A percentile compares a stretch with the other conserved stretches of the same genome.
Evolutionary conservation across 1,140 invertebrate species (phyloP).

Genomic region (Belonocnema kinseyi): DNA sequence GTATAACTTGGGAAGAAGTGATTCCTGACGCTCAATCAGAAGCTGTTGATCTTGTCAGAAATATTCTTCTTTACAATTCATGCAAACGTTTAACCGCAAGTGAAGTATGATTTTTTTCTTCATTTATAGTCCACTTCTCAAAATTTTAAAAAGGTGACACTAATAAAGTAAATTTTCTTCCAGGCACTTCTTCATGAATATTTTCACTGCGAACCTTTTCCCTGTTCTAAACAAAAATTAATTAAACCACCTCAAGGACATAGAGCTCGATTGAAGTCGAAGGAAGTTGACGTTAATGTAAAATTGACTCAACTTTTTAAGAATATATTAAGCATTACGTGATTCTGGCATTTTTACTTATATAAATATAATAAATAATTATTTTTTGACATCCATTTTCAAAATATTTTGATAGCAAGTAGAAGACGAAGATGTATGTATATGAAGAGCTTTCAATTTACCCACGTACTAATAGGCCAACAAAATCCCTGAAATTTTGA

Average conservation of each 20-base stretch:
- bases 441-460: no score
- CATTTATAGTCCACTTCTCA: constrained; percentile 35
- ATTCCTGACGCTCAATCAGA: constrained; percentile 83
- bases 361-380: neutral
- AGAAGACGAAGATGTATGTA: no score
- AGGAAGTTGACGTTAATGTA: constrained; percentile 63
- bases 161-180: constrained; percentile 44
- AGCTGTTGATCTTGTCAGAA: constrained; percentile 85
- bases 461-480: no score
- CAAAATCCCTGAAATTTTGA: no score
- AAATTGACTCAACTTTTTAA: constrained; percentile 61
- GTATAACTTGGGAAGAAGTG: constrained; percentile 83
- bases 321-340: constrained; percentile 57
- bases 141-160: neutral
- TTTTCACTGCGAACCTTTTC: constrained; percentile 66
- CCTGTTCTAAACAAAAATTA: constrained; percentile 58
- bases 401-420: neutral
- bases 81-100: constrained; percentile 87
- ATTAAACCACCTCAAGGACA: constrained; percentile 65
- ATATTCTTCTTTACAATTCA: constrained; percentile 89
- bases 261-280: constrained; percentile 60
- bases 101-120: constrained; percentile 78
- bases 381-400: neutral
- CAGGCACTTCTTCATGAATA: constrained; percentile 68
- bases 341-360: neutral